Evolutionary conservation across 2,797 vertebrate species (phyloP), one percentile per base, ranked within the genome.

Genomic region (Sebastes cheni): DNA sequence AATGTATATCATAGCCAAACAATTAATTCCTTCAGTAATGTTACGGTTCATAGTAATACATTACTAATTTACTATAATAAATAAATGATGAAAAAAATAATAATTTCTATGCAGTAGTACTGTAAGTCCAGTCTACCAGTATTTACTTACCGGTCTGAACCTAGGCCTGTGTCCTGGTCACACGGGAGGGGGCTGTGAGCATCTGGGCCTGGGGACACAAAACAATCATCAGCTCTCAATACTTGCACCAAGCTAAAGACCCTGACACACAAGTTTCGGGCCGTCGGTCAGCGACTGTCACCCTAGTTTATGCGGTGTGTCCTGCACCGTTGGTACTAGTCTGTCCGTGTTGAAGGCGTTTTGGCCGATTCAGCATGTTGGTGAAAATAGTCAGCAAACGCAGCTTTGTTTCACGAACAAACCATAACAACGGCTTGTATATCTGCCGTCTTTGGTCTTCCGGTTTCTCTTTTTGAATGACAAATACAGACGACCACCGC

Each of bases 131-230:
- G 5, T 42, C 16, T 25, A 22, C 16, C 8, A 25, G 12, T 22
- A 2, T 62, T 55, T 32, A 83, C 87, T 85, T 66, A 94, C 95
- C 75, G 79, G 39, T 75, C 72, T 72, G 82, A 69, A 4, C 29
- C 52, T 36, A 34, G 71, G 18, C 7, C 61, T 62, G 18, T 9
- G 1, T 56, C 81, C 55, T 84, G 80, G 29, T 79, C 77, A 75
- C 42, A 25, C 1, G 8, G 52, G 46, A 10, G 46, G 10, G 16
- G 27, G 36, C 10, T 55, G 27, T 64, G 67, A 54, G 42, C 1
- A 4, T 87, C 81, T 25, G 46, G 14, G 20, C 74, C 92, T 93
- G 65, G 2, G 4, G 56, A 84, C 12, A 92, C 6, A 76, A 82
- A 59, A 76, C 30, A 74, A 74, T 2, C 18, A 67, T 34, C 18